These are phyloP conservation scores for Microtus pennsylvanicus DNA, from an alignment of 2,113 vertebrate genomes.

Conservation along the genomic window DNA sequence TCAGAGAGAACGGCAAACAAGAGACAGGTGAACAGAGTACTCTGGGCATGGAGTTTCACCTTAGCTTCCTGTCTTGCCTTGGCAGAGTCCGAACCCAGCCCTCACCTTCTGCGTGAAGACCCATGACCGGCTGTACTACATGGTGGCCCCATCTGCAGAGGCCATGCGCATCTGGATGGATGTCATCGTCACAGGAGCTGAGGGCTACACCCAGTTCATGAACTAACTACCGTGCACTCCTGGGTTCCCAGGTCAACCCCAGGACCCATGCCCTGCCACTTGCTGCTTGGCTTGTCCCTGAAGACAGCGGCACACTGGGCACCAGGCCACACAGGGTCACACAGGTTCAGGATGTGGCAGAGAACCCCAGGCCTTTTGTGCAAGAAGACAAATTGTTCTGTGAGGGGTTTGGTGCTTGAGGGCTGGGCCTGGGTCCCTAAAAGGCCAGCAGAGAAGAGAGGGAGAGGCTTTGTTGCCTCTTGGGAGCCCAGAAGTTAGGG, in stretches of 20 bases:
- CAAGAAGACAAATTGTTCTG: not conserved
- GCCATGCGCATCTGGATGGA: slow-evolving; percentile 99
- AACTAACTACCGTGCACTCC: slow-evolving; percentile 44
- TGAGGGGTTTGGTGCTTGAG: not conserved
- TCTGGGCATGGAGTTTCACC: not conserved
- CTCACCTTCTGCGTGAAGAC: slow-evolving; percentile 99
- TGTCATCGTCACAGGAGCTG: slow-evolving; percentile 96
- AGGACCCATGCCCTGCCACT: not conserved
- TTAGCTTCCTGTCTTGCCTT: not conserved
- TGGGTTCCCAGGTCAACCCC: not conserved
- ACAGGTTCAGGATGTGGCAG: not conserved
- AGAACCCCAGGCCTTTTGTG: not conserved
- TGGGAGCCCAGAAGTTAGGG: not conserved
- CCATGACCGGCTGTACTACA: slow-evolving; percentile 96
- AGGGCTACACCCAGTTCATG: slow-evolving; percentile 98
- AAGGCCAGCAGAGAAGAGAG: not conserved
- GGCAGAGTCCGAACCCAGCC: slow-evolving; percentile 93
- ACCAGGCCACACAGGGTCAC: not conserved
- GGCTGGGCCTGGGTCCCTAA: not conserved
- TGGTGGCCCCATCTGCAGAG: slow-evolving; percentile 96
- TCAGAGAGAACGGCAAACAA: not conserved
- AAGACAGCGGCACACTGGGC: not conserved
- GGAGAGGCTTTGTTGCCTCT: not conserved
- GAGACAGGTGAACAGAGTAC: not conserved
- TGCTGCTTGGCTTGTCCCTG: not conserved